Conservation (phyloP, 2,888 invertebrate genomes). For the Lasioglossum zephyrum region DNA sequence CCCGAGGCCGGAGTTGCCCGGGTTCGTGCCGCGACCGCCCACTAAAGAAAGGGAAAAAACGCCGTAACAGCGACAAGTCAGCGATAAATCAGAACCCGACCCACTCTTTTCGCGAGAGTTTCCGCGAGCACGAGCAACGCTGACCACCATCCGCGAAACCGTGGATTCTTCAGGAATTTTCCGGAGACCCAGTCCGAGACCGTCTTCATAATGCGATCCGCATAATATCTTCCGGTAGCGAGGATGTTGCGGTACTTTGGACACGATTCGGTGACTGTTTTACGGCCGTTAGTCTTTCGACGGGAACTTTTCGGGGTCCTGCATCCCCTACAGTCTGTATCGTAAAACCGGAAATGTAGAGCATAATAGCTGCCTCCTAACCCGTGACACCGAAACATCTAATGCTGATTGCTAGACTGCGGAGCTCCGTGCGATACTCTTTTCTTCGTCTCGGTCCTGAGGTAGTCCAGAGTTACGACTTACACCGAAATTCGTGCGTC, state of each 20-base stretch:
- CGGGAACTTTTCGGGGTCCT: not conserved
- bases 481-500: not conserved
- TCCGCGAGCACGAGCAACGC: not conserved
- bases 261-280: slow-evolving; percentile 51
- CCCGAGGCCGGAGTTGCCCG: slow-evolving; percentile 33
- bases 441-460: not conserved
- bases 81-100: slow-evolving; percentile 54
- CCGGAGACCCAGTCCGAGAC: not conserved
- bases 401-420: not conserved
- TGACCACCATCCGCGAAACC: not conserved
- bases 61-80: slow-evolving; percentile 42
- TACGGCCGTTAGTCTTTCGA: slow-evolving; percentile 28
- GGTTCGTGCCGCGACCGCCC: not conserved
- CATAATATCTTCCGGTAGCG: slow-evolving; percentile 2
- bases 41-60: slow-evolving; percentile 2
- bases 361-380: not conserved
- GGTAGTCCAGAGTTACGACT: not conserved
- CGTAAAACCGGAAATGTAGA: not conserved
- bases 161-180: slow-evolving; percentile 3
- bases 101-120: slow-evolving; percentile 45
- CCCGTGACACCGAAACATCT: not conserved
- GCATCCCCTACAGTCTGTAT: not conserved
- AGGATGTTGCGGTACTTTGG: slow-evolving; percentile 10
- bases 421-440: not conserved
- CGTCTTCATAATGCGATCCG: not conserved